Conservation (phyloP, 2,888 invertebrate species). For the Sphaerophoria rueppellii region DNA sequence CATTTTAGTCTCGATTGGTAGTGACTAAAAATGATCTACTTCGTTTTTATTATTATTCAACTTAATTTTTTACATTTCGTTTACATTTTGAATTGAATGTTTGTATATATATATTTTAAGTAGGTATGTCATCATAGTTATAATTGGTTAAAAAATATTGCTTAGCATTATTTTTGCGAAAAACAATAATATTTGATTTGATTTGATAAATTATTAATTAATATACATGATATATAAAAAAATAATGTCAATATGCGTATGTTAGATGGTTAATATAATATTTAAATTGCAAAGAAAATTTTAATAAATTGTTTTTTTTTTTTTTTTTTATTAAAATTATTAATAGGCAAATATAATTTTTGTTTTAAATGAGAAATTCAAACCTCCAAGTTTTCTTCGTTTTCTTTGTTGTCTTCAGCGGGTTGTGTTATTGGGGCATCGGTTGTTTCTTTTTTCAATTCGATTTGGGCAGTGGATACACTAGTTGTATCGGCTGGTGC, state of each 20-base stretch:
- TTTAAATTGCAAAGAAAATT: conserved; percentile 66
- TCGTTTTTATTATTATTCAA: conserved; percentile 60
- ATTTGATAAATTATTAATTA: conserved; percentile 61
- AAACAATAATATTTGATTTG: conserved; percentile 59
- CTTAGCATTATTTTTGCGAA: conserved; percentile 71
- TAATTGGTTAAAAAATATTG: conserved; percentile 52
- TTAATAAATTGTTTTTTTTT: conserved; percentile 36
- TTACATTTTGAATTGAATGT: conserved; percentile 54
- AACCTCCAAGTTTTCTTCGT: conserved; percentile 76
- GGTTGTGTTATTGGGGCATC: conserved; percentile 81
- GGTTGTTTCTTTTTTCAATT: conserved; percentile 79
- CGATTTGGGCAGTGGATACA: conserved; percentile 82
- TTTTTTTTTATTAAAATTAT: conserved; percentile 16
- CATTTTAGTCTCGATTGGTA: conserved; percentile 53
- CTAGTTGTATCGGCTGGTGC: conserved; percentile 84
- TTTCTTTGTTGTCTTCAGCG: conserved; percentile 79
- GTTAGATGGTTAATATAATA: conserved; percentile 65
- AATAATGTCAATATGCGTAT: conserved; percentile 55
- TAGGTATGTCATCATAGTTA: conserved; percentile 30
- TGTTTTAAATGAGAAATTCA: conserved; percentile 59
- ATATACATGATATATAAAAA: conserved; percentile 56
- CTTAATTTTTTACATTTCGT: conserved; percentile 60
- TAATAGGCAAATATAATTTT: conserved; percentile 36
- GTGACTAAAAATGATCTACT: conserved; percentile 38
- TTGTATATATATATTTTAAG: conserved; percentile 19